Conservation (phyloP, 2,888 invertebrate species). For the Drosophila rubida region DNA sequence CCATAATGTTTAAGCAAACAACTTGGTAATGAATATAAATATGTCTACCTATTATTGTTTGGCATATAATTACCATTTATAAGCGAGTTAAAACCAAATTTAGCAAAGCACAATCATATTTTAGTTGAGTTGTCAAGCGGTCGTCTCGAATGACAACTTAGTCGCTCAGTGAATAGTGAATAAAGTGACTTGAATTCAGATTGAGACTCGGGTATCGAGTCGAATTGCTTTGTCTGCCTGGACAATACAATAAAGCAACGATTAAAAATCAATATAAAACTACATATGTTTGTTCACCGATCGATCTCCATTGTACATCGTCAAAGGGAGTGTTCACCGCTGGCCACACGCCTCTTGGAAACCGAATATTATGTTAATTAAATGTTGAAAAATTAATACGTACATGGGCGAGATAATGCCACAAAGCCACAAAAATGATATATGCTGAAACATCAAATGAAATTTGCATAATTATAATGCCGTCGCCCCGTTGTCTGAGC, state of each 20-base stretch:
- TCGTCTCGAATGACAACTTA: conserved; percentile 28
- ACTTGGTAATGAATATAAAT: conserved; percentile 18
- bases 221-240: conserved; percentile 36
- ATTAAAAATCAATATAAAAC: conserved; percentile 78
- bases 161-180: conserved; percentile 26
- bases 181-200: conserved; percentile 16
- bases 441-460: conserved; percentile 47
- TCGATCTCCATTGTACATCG: conserved; percentile 30
- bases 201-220: conserved; percentile 10
- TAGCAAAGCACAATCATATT: conserved; percentile 32
- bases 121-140: conserved; percentile 46
- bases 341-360: conserved; percentile 26
- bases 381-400: conserved; percentile 42
- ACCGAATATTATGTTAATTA: conserved; percentile 48
- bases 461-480: conserved; percentile 74
- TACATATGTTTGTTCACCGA: conserved; percentile 31
- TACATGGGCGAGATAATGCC: conserved; percentile 36
- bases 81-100: conserved; percentile 20
- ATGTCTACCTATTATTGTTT: conserved; percentile 15
- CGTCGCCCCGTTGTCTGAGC: conserved; percentile 50
- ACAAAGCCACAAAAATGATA: conserved; percentile 54
- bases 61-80: conserved; percentile 30
- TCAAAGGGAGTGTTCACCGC: conserved; percentile 31
- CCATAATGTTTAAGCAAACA: conserved; percentile 1
- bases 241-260: conserved; percentile 50